phyloP scores from a whole-genome alignment of 2,888 invertebrate species.

The Anorthoa munda region DNA sequence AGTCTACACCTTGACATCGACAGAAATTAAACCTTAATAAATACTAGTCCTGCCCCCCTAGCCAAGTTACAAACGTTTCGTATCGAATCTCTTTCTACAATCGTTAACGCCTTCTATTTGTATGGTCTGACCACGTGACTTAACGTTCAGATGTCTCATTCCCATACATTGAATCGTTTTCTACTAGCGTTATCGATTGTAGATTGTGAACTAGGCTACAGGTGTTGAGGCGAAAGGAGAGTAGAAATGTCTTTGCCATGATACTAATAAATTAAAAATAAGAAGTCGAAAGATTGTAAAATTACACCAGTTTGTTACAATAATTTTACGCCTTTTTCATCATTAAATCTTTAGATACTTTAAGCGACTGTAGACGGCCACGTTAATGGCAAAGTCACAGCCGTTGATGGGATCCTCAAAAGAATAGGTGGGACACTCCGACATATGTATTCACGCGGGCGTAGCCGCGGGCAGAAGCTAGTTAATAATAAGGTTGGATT shows the following conservation, averaged over 20 bases:
- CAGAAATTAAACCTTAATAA: not conserved
- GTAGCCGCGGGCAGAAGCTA: too few relatives aligned
- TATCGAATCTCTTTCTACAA: too few relatives aligned
- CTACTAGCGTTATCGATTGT: too few relatives aligned
- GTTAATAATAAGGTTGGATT: not conserved
- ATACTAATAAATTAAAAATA: too few relatives aligned
- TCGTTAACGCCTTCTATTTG: too few relatives aligned
- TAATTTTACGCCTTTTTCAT: not conserved
- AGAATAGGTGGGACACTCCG: not conserved
- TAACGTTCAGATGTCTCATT: too few relatives aligned
- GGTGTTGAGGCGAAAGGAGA: not conserved
- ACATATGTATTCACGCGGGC: too few relatives aligned
- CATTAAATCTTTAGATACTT: not conserved
- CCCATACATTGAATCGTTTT: too few relatives aligned
- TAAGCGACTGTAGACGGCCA: not conserved
- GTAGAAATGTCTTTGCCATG: not conserved
- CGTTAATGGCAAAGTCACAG: not conserved
- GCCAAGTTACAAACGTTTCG: too few relatives aligned
- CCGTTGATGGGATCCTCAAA: not conserved
- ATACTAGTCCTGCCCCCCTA: not conserved
- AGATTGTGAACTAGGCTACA: too few relatives aligned
- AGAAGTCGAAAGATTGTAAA: not conserved
- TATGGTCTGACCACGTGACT: too few relatives aligned
- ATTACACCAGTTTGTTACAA: not conserved
- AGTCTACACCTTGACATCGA: not conserved